These are phyloP conservation scores for Nebria brevicollis DNA, from an alignment of 2,888 invertebrate genomes.

Conservation along the genomic window DNA sequence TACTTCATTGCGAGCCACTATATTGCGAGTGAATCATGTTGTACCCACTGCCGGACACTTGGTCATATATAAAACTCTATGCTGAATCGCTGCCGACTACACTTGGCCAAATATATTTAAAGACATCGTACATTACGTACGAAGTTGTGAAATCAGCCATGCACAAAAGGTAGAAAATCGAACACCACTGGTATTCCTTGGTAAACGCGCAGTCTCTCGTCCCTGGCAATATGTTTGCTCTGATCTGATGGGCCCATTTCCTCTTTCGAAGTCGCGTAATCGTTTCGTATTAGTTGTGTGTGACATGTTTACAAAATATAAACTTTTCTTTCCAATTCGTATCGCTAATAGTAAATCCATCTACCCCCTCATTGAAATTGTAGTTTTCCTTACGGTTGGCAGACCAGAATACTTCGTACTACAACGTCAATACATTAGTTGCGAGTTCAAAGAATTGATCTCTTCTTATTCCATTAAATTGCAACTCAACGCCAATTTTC, in stretches of 20 bases:
- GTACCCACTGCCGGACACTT: too few species aligned
- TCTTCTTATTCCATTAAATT: constrained; percentile 37
- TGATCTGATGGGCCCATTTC: constrained; percentile 52
- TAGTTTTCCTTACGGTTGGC: too few species aligned
- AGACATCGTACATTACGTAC: constrained; percentile 48
- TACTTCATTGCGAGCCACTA: too few species aligned
- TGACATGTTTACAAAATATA: constrained; percentile 50
- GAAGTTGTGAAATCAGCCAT: constrained; percentile 49
- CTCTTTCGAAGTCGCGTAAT: too few species aligned
- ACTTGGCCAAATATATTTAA: constrained; percentile 45
- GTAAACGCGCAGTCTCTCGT: constrained; percentile 22
- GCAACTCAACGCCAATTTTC: constrained; percentile 47
- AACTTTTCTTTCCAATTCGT: constrained; percentile 47
- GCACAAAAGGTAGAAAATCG: constrained; percentile 47
- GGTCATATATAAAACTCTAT: constrained; percentile 47
- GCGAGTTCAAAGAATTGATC: constrained; percentile 21
- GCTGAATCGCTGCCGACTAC: constrained; percentile 27
- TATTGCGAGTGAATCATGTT: constrained; percentile 13
- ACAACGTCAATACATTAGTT: constrained; percentile 49
- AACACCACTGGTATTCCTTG: too few species aligned
- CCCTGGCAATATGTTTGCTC: constrained; percentile 49
- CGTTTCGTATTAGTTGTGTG: constrained; percentile 48
- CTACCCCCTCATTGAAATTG: constrained; percentile 22
- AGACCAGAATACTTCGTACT: constrained; percentile 14
- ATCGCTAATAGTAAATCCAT: constrained; percentile 46